These are phyloP conservation scores for Muntiacus reevesi DNA, from an alignment of 2,113 vertebrate genomes.

Conservation along the genomic window DNA sequence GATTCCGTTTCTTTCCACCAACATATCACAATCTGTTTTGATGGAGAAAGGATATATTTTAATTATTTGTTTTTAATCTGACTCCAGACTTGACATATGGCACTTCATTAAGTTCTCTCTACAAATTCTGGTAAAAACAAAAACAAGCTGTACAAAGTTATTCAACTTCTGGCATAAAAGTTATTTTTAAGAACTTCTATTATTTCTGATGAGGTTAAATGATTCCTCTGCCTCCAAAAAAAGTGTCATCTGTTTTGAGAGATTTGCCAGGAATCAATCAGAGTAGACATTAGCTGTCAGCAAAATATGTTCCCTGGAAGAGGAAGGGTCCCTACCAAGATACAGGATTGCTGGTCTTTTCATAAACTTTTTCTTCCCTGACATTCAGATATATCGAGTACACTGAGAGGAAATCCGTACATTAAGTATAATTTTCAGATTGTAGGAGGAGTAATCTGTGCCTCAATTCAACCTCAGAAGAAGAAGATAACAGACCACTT, in stretches of 20 bases:
- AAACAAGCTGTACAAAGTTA: conserved; percentile 60
- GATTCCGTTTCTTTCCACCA: conserved; percentile 72
- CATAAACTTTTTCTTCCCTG: not conserved
- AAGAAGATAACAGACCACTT: not conserved
- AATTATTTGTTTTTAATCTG: conserved; percentile 81
- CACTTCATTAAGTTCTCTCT: conserved; percentile 73
- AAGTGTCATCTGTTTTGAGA: not conserved
- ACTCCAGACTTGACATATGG: conserved; percentile 78
- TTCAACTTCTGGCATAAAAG: conserved; percentile 65
- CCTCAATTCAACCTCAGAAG: not conserved
- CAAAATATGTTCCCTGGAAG: not conserved
- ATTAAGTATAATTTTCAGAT: not conserved
- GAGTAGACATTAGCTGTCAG: not conserved
- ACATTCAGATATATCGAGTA: not conserved
- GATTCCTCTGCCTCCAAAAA: not conserved
- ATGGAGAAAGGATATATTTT: conserved; percentile 73
- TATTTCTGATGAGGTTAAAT: conserved; percentile 42
- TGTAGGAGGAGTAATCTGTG: not conserved
- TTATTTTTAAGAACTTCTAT: conserved; percentile 57
- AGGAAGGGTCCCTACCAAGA: not conserved
- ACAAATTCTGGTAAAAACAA: conserved; percentile 73
- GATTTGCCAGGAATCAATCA: not conserved
- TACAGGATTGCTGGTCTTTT: not conserved
- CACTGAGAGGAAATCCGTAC: not conserved
- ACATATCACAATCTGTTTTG: conserved; percentile 76